A percentile compares a stretch with the other conserved stretches of the same genome.
Evolutionary conservation across 2,888 invertebrate species (phyloP).

Genomic region (Zaprionus lineosus): DNA sequence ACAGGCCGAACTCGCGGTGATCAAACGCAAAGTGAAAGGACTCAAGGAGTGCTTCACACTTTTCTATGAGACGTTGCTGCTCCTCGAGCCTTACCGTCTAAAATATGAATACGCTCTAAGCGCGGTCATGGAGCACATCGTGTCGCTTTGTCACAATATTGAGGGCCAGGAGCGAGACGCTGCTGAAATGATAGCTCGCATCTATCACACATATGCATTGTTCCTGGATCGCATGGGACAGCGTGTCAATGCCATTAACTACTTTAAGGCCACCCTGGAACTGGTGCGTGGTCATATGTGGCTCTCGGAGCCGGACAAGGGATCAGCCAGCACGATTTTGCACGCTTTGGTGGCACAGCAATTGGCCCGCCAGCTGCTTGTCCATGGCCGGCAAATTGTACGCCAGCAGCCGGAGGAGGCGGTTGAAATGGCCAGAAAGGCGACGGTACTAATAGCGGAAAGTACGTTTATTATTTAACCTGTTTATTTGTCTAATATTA

Average conservation of each 20-base stretch:
- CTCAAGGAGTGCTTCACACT: constrained; percentile 53
- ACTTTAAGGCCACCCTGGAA: constrained; percentile 55
- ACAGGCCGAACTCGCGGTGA: constrained; percentile 64
- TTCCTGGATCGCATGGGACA: constrained; percentile 44
- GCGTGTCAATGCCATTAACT: constrained; percentile 49
- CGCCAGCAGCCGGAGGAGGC: constrained; percentile 57
- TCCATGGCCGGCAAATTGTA: constrained; percentile 50
- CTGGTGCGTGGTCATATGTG: constrained; percentile 68
- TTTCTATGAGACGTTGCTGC: constrained; percentile 63
- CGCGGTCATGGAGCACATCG: constrained; percentile 63
- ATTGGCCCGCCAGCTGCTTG: constrained; percentile 55
- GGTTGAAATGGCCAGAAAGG: constrained; percentile 55
- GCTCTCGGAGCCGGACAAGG: constrained; percentile 52
- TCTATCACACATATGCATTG: constrained; percentile 64
- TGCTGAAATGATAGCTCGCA: constrained; percentile 66
- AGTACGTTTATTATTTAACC: constrained; percentile 58
- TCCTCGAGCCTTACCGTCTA: constrained; percentile 55
- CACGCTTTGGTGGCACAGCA: constrained; percentile 60
- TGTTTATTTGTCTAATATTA: too few species aligned
- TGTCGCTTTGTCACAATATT: constrained; percentile 56
- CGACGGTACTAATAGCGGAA: constrained; percentile 61
- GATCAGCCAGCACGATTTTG: constrained; percentile 43
- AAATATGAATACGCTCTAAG: constrained; percentile 69
- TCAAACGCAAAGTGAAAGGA: constrained; percentile 45
- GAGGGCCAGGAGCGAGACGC: constrained; percentile 50